Evolutionary conservation across 2,888 invertebrate species (phyloP).

Genomic region (Rhopalosiphum nymphaeae): DNA sequence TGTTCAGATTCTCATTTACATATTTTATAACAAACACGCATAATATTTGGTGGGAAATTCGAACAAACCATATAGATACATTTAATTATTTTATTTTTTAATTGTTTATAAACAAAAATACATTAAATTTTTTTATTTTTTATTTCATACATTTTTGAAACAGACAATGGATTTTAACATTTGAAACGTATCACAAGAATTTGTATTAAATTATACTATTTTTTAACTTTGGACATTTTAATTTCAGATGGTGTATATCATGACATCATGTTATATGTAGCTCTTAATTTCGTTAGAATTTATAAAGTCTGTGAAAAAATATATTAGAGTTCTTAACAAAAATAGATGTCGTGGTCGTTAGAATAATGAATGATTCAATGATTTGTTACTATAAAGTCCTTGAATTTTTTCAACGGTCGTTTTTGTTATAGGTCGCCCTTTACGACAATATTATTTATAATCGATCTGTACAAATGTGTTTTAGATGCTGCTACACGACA

Average conservation of each 20-base stretch:
- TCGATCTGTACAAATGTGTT: not conserved
- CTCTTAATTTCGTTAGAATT: not conserved
- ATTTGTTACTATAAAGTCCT: not conserved
- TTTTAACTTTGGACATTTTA: not conserved
- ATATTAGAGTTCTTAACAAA: not conserved
- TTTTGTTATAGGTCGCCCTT: not conserved
- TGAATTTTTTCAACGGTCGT: not conserved
- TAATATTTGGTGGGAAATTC: not conserved
- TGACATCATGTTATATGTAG: not conserved
- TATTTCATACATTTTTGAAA: too few relatives aligned
- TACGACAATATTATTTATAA: constrained; percentile 20
- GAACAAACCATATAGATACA: too few relatives aligned
- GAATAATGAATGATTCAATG: not conserved
- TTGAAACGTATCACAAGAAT: not conserved
- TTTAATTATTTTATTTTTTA: not conserved
- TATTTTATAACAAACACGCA: not conserved
- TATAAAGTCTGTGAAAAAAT: not conserved
- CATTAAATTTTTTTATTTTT: not conserved
- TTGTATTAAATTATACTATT: not conserved
- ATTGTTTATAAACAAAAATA: too few relatives aligned
- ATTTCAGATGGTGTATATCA: not conserved
- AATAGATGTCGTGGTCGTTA: not conserved
- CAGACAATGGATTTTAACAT: not conserved
- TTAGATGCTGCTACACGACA: not conserved
- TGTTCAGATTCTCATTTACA: not conserved